Percentiles rank a stretch among this genome's conserved stretches.
Evolutionary conservation across 1,140 invertebrate species (phyloP).

Genomic region (Nasonia giraulti): DNA sequence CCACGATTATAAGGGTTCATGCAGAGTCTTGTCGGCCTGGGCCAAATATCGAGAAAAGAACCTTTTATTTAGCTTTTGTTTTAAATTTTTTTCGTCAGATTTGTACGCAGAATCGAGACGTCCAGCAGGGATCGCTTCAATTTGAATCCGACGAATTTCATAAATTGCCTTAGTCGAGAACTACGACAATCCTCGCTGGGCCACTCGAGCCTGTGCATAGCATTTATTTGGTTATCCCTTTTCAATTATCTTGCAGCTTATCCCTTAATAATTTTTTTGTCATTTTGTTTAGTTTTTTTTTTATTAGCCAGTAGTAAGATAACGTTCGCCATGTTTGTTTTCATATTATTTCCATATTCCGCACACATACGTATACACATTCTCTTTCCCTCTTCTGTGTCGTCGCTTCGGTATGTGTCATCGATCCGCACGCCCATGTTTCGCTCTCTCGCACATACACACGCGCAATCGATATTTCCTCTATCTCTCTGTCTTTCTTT

Average conservation of each 20-base stretch:
- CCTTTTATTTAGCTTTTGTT: background rate
- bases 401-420: background rate
- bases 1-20: constrained; percentile 30
- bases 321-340: background rate
- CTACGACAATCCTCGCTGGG: background rate
- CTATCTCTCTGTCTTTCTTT: background rate
- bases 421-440: constrained; percentile 8
- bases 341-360: constrained; percentile 17
- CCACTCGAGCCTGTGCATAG: background rate
- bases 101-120: background rate
- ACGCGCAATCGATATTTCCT: constrained; percentile 22
- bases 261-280: background rate
- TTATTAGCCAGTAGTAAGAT: constrained; percentile 11
- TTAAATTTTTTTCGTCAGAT: background rate
- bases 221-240: background rate
- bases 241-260: background rate
- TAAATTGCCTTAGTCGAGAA: background rate
- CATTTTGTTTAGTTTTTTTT: constrained; percentile 15
- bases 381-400: background rate
- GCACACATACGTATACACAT: background rate
- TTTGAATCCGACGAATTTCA: background rate
- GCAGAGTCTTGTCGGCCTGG: constrained; percentile 17
- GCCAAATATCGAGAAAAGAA: constrained; percentile 24
- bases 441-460: constrained; percentile 30
- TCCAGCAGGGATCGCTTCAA: background rate